Base-by-base conservation (phyloP, 2,797 vertebrate genomes). In the Hipposideros larvatus region DNA sequence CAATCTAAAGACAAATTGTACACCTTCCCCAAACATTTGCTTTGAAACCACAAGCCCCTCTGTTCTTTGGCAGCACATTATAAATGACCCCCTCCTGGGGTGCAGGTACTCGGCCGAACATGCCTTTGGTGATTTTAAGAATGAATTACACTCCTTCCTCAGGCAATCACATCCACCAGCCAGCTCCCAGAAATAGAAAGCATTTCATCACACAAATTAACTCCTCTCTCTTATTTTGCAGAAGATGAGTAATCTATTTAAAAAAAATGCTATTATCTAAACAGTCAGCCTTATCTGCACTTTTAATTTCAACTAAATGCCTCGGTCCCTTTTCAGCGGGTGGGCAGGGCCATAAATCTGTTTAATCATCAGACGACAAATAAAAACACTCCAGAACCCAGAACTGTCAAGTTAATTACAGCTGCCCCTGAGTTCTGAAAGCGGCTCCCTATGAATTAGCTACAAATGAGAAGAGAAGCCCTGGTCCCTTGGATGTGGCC, bases 141-240 rank as follows among this genome's bases (percentile, higher is more conserved):
- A 98, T 82, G 75, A 97, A 97, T 98, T 98, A 95, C 63, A 21
- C 92, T 98, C 91, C 95, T 95, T 97, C 87, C 97, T 91, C 96
- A 97, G 99, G 98, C 98, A 98, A 98, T 98, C 98, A 98, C 87
- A 98, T 78, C 92, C 98, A 98, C 98, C 98, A 98, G 95, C 95
- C 95, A 98, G 98, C 98, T 99, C 98, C 98, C 98, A 87, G 95
- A 98, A 98, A 98, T 37, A 98, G 98, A 98, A 98, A 98, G 98
- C 97, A 98, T 98, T 99, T 98, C 98, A 99, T 99, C 99, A 99
- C 71, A 83, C 90, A 98, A 99, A 99, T 98, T 98, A 99, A 98
- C 98, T 98, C 92, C 92, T 97, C 98, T 98, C 96, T 94, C 97
- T 97, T 98, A 98, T 96, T 98, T 98, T 93, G 91, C 90, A 91